These are phyloP conservation scores for Tretioscincus oriximinensis DNA, from an alignment of 2,113 vertebrate species.

Conservation along the genomic window DNA sequence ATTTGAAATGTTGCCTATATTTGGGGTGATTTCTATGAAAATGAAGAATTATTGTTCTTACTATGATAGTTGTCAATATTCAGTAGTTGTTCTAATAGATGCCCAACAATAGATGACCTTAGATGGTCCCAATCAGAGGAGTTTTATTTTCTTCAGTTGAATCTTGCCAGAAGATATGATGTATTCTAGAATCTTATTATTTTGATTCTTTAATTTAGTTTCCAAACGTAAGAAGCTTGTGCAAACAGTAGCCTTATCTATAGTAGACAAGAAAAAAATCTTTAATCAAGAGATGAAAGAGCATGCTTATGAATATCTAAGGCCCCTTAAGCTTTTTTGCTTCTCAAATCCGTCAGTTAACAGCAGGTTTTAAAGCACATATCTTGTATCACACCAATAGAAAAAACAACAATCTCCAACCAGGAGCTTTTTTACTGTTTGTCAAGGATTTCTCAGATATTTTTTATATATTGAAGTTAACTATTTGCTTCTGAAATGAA, in stretches of 20 bases:
- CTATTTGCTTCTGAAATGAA: not conserved
- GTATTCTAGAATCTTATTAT: slow-evolving; percentile 23
- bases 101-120: not conserved
- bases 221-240: not conserved
- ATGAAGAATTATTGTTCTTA: not conserved
- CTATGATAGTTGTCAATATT: not conserved
- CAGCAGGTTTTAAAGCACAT: slow-evolving; percentile 10
- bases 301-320: not conserved
- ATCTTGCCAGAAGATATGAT: slow-evolving; percentile 14
- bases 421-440: not conserved
- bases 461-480: not conserved
- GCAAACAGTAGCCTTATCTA: slow-evolving; percentile 24
- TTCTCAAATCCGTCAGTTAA: not conserved
- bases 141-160: slow-evolving; percentile 1
- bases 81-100: not conserved
- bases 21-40: not conserved
- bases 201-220: slow-evolving; percentile 33
- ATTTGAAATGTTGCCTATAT: not conserved
- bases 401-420: not conserved
- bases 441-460: not conserved
- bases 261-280: slow-evolving; percentile 21
- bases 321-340: not conserved
- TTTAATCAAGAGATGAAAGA: slow-evolving; percentile 30
- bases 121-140: not conserved
- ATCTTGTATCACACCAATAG: not conserved